Conservation (phyloP, 2,888 invertebrate genomes). For the Danaus chrysippus region DNA sequence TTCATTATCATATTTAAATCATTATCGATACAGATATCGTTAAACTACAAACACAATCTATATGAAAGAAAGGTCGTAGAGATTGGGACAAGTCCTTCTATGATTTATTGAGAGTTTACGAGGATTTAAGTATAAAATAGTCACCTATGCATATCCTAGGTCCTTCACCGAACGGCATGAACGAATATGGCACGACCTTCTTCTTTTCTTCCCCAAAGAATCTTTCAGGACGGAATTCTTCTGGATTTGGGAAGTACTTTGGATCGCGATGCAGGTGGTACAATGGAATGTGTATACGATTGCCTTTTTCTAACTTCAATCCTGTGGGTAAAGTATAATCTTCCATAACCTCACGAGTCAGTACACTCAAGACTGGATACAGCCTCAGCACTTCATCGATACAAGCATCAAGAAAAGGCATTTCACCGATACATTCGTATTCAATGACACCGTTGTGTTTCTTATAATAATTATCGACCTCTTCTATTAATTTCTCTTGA, state of each 20-base stretch:
- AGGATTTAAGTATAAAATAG: constrained; percentile 13
- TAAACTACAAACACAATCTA: not conserved
- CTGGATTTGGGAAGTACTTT: constrained; percentile 46
- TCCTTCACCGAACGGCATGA: constrained; percentile 53
- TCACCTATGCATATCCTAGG: constrained; percentile 56
- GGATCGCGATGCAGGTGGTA: constrained; percentile 46
- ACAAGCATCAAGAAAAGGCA: constrained; percentile 50
- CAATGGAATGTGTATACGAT: constrained; percentile 48
- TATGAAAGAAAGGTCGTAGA: no score
- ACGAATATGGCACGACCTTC: constrained; percentile 43
- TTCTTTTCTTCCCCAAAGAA: constrained; percentile 42
- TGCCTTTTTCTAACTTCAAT: constrained; percentile 42
- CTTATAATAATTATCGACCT: constrained; percentile 43
- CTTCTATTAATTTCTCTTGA: constrained; percentile 38
- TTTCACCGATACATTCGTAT: constrained; percentile 43
- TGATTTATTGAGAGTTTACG: no score
- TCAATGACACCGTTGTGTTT: constrained; percentile 36
- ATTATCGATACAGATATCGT: not conserved
- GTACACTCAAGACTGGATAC: constrained; percentile 43
- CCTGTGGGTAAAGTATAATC: constrained; percentile 49
- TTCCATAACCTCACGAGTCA: constrained; percentile 46
- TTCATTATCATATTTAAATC: not conserved
- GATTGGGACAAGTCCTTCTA: no score
- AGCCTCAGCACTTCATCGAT: constrained; percentile 48
- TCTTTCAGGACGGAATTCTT: constrained; percentile 46